A percentile compares a stretch with the other conserved stretches of the same genome.
Conservation (phyloP, 2,888 invertebrate species). For the Standfussiana lucernea region DNA sequence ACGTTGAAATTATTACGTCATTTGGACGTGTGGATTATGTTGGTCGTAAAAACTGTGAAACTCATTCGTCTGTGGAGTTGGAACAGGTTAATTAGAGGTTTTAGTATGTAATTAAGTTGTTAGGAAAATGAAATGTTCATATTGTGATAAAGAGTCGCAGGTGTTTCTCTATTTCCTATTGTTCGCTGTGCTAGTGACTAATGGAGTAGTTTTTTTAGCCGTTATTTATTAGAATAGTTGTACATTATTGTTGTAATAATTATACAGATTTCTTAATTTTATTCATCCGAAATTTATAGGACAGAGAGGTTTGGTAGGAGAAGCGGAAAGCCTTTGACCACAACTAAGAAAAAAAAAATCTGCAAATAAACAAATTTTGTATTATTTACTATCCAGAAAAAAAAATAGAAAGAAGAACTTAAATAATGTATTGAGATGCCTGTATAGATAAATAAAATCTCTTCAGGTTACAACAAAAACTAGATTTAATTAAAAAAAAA, state of each 20-base stretch:
- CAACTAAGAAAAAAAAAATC: no score
- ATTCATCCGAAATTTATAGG: no score
- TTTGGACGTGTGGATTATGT: slow-evolving; percentile 14
- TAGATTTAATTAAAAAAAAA: neutral
- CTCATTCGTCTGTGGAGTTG: slow-evolving; percentile 20
- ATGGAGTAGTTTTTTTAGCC: neutral
- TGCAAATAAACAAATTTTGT: no score
- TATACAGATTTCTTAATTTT: neutral
- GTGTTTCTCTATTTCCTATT: neutral
- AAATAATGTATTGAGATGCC: neutral
- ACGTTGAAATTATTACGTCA: slow-evolving; percentile 44
- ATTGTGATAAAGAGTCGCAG: neutral
- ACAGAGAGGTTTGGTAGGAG: no score
- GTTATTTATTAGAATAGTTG: neutral
- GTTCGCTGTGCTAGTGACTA: neutral
- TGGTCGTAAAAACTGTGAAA: slow-evolving; percentile 22
- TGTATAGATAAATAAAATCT: neutral
- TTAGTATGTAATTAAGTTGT: slow-evolving; percentile 24
- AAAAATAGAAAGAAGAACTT: neutral
- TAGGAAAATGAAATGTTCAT: slow-evolving; percentile 1
- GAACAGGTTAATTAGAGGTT: slow-evolving; percentile 34
- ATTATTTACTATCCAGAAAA: no score
- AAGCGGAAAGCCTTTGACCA: no score
- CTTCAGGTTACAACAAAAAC: neutral
- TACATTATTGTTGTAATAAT: neutral